These are phyloP conservation scores for Delichon dasypus DNA, from an alignment of 2,797 vertebrate species.

Conservation along the genomic window DNA sequence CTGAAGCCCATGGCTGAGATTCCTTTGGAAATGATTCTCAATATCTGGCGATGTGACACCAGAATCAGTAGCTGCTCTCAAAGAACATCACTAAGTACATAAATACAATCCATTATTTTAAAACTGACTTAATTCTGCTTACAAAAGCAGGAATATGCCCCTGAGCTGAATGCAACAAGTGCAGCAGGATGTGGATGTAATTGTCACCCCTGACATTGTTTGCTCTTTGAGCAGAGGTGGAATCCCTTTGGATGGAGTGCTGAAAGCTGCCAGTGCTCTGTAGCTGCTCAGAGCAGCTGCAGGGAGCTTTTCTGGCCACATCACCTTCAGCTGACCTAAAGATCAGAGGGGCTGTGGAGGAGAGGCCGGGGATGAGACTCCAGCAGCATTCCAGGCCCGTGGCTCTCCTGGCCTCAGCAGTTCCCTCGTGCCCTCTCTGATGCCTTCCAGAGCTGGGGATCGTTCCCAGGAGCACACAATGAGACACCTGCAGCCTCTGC, in stretches of 20 bases:
- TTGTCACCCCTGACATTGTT: neutral
- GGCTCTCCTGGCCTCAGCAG: neutral
- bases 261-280: neutral
- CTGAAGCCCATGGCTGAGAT: neutral
- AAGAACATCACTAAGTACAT: neutral
- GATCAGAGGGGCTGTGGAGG: neutral
- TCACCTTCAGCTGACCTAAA: neutral
- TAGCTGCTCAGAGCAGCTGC: neutral
- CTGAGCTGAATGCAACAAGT: neutral
- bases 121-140: neutral
- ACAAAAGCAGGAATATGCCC: neutral
- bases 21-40: neutral
- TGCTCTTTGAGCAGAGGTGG: neutral
- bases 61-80: neutral
- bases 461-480: neutral
- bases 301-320: neutral
- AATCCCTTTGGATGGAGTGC: neutral
- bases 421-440: neutral
- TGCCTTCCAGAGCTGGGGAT: neutral
- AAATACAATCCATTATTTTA: neutral
- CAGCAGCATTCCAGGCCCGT: neutral
- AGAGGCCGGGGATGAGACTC: neutral
- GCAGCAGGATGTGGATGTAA: neutral
- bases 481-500: neutral
- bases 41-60: neutral